These are phyloP conservation scores for Peromyscus melanophrys DNA, from an alignment of 2,797 vertebrate species.

Conservation along the genomic window DNA sequence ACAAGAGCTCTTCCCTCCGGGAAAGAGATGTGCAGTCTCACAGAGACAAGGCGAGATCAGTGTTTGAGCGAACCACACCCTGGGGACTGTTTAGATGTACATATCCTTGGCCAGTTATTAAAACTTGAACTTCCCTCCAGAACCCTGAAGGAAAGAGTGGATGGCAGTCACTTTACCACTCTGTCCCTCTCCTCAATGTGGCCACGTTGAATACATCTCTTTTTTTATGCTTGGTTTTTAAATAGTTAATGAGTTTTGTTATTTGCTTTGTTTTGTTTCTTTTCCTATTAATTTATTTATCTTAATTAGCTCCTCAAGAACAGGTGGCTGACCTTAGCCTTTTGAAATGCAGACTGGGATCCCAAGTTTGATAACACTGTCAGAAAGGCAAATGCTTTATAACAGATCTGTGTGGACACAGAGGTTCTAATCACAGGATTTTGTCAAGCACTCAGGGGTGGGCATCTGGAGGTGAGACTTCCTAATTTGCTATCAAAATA, in stretches of 20 bases:
- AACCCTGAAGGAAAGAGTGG: too few relatives aligned
- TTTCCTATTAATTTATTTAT: not conserved
- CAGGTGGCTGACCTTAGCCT: not conserved
- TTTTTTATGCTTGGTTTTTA: not conserved
- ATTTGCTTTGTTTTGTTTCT: not conserved
- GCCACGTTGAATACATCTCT: not conserved
- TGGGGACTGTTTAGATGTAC: not conserved
- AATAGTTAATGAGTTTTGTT: not conserved
- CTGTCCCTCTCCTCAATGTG: not conserved
- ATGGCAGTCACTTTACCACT: not conserved
- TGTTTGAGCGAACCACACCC: not conserved
- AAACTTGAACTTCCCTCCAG: not conserved
- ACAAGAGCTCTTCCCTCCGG: not conserved
- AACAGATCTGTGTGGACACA: not conserved
- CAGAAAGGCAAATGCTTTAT: not conserved
- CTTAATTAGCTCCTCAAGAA: not conserved
- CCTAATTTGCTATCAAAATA: not conserved
- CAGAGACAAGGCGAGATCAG: not conserved
- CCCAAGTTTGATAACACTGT: not conserved
- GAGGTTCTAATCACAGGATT: not conserved
- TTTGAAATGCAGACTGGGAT: not conserved
- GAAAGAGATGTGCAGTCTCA: not conserved
- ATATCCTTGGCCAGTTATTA: not conserved
- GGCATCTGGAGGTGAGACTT: not conserved
- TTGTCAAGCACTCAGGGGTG: not conserved